Base-by-base conservation (phyloP, 2,797 vertebrate genomes). In the Furcifer pardalis region DNA sequence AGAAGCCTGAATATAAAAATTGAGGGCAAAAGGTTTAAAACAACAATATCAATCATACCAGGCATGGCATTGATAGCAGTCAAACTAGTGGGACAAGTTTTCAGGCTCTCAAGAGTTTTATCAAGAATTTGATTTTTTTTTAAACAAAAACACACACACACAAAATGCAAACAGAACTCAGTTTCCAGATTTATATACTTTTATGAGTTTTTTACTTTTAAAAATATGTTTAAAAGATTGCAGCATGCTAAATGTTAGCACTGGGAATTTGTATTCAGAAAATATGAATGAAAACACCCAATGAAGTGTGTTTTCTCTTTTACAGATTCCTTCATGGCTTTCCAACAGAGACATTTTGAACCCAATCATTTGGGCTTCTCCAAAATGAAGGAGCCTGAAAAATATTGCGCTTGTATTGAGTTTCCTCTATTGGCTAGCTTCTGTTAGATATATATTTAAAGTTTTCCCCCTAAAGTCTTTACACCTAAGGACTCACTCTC, bases 1-100 rank as follows among this genome's bases (percentile, higher is more conserved):
- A 77, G 72, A 71, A 71, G 40, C 82, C 83, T 86, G 79, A 86
- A 84, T 81, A 46, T 6, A 12, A 68, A 86, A 81, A 75, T 60
- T 63, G 81, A 82, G 21, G 81, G 37, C 82, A 84, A 84, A 23
- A 85, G 21, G 1, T 0, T 73, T 91, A 85, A 69, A 69, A 65
- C 1, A 89, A 78, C 17, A 69, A 68, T 86, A 89, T 7, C 0
- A 42, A 65, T 80, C 49, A 86, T 30, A 4, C 9, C 40, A 69
- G 81, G 77, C 17, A 52, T 60, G 82, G 80, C 88, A 46, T 25
- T 83, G 21, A 2, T 19, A 79, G 65, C 23, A 56, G 4, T 84
- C 37, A 10, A 21, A 85, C 1, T 13, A 87, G 40, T 1, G 30
- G 85, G 66, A 35, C 3, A 0, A 79, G 60, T 44, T 49, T 72